Conservation (phyloP, 2,113 vertebrate genomes). For the Isurus oxyrinchus region DNA sequence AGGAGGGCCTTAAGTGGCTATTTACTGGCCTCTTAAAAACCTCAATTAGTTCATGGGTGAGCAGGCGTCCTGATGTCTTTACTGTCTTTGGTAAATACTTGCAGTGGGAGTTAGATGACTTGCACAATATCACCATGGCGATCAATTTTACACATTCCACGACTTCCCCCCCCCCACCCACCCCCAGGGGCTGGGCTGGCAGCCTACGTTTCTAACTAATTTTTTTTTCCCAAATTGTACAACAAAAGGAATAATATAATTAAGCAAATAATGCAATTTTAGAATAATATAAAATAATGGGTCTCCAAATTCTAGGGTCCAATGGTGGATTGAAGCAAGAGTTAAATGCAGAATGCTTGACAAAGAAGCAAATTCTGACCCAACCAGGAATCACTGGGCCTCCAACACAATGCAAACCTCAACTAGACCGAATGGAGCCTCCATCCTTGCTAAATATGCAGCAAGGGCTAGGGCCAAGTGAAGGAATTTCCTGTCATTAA, state of each 20-base stretch:
- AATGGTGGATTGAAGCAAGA: background rate
- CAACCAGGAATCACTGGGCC: background rate
- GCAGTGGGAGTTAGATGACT: too few relatives aligned
- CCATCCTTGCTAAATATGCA: background rate
- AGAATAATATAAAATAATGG: background rate
- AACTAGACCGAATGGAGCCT: background rate
- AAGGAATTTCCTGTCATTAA: background rate
- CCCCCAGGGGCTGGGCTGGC: too few relatives aligned
- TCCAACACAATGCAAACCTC: background rate
- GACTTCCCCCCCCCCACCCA: too few relatives aligned
- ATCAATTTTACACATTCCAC: too few relatives aligned
- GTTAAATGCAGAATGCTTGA: background rate
- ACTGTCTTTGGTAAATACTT: too few relatives aligned
- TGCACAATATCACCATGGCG: too few relatives aligned
- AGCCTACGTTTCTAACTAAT: too few relatives aligned
- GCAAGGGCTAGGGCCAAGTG: background rate
- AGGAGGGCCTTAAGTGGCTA: too few relatives aligned
- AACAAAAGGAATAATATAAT: background rate
- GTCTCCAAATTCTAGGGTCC: background rate
- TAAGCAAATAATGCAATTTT: background rate
- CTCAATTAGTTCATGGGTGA: too few relatives aligned
- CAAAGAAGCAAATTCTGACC: background rate
- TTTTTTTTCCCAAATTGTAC: background rate
- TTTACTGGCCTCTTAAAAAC: too few relatives aligned
- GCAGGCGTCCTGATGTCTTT: too few relatives aligned